These are phyloP conservation scores for Psittacara wagleri DNA, from an alignment of 2,113 vertebrate genomes.

Conservation along the genomic window DNA sequence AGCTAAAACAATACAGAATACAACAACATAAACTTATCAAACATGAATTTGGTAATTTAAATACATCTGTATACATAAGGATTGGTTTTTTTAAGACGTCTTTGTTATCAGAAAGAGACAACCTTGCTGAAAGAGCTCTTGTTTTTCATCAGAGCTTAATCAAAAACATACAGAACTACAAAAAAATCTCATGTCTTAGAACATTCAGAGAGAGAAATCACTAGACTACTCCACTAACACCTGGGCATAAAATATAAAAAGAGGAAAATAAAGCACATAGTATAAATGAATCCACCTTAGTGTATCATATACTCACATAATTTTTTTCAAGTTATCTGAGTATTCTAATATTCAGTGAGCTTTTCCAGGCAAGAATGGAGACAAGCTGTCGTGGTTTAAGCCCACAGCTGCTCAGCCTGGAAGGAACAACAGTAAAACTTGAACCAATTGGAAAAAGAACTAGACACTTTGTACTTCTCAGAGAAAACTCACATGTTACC, in stretches of 20 bases:
- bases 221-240: neutral
- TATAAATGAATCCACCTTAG: neutral
- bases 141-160: neutral
- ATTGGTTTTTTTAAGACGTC: neutral
- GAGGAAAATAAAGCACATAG: neutral
- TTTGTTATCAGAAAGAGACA: neutral
- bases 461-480: neutral
- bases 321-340: neutral
- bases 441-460: neutral
- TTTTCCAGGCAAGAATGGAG: neutral
- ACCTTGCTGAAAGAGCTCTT: neutral
- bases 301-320: neutral
- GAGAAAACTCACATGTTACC: neutral
- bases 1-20: neutral
- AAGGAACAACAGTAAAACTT: neutral
- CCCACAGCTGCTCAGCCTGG: neutral
- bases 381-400: neutral
- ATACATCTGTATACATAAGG: neutral
- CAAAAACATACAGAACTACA: neutral
- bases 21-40: neutral
- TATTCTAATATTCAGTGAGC: neutral
- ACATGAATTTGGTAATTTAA: neutral
- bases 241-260: neutral
- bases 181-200: neutral
- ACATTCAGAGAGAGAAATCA: neutral